Evolutionary conservation across 2,113 vertebrate genomes (phyloP), one percentile per base, ranked within the genome.

Genomic region (Rhinichthys klamathensis): DNA sequence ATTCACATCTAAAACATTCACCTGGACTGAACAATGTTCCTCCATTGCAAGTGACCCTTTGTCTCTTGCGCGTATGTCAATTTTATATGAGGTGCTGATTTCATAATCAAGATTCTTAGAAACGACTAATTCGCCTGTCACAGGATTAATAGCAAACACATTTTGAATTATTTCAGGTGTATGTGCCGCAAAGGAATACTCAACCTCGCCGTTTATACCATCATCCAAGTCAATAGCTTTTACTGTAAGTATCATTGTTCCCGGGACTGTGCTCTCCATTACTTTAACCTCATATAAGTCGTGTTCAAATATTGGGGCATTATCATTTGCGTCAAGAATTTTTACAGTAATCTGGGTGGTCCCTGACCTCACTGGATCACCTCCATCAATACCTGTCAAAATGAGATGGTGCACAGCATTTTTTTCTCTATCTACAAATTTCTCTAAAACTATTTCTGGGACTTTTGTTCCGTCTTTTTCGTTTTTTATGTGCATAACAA

Each of bases 181-280:
- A 80, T 96, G 94, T 65, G 92, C 93, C 65, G 89, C 92, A 86
- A 97, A 95, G 35, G 95, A 94, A 90, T 96, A 97, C 23, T 88
- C 89, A 30, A 97, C 92, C 75, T 96, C 92, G 38, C 95, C 94
- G 0, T 97, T 96, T 49, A 89, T 87, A 25, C 96, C 96, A 81
- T 96, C 95, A 0, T 97, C 96, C 80, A 94, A 90, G 51, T 97
- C 96, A 0, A 93, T 95, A 38, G 96, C 96, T 16, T 96, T 96
- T 44, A 96, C 91, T 27, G 89, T 88, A 1, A 96, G 90, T 54
- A 96, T 92, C 0, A 90, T 88, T 12, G 94, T 93, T 35, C 95
- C 95, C 16, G 93, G 84, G 0, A 92, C 92, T 0, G 94, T 91
- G 82, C 95, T 96, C 92, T 97, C 96, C 10, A 92, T 89, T 72